Conservation (phyloP, 2,113 vertebrate genomes). For the Actenoides lindsayi region DNA sequence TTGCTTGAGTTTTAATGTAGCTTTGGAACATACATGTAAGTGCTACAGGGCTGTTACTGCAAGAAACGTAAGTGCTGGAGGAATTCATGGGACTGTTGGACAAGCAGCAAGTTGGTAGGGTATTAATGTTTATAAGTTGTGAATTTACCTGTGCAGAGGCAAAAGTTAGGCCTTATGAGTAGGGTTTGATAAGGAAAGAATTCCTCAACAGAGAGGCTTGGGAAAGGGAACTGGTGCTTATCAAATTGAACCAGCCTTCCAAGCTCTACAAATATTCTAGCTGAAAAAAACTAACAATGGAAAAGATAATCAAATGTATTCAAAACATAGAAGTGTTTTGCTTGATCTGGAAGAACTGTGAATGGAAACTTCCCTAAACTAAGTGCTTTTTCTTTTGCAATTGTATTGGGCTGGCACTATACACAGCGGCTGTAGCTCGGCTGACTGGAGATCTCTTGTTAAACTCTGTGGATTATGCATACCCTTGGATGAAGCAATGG, state of each 20-base stretch:
- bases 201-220: neutral
- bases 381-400: neutral
- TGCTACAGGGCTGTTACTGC: neutral
- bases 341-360: neutral
- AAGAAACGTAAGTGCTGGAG: neutral
- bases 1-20: neutral
- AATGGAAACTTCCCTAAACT: neutral
- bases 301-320: neutral
- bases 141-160: neutral
- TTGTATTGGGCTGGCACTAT: neutral
- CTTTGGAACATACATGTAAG: neutral
- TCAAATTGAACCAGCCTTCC: neutral
- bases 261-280: neutral
- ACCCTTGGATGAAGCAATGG: neutral
- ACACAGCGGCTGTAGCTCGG: neutral
- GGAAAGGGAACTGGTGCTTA: neutral
- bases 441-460: neutral
- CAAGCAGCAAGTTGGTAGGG: neutral
- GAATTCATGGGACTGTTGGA: neutral
- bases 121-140: neutral
- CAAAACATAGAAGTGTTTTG: neutral
- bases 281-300: neutral
- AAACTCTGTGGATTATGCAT: neutral
- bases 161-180: neutral
- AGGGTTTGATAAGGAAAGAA: neutral